A percentile compares a stretch with the other conserved stretches of the same genome.
Conservation (phyloP, 2,797 vertebrate species). For the Rhinatrema bivittatum region DNA sequence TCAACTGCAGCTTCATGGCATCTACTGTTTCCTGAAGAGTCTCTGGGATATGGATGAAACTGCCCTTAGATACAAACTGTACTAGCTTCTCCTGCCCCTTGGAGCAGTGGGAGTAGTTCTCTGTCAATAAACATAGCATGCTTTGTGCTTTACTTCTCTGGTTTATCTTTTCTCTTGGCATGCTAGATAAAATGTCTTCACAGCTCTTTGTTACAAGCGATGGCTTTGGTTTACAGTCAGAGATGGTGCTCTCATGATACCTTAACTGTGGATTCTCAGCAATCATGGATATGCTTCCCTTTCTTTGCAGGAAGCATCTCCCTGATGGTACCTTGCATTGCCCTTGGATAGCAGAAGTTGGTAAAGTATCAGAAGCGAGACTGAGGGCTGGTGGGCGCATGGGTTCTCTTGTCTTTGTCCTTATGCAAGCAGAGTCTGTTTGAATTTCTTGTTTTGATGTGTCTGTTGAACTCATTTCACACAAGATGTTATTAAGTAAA, state of each 20-base stretch:
- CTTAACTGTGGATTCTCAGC: background rate
- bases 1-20: background rate
- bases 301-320: background rate
- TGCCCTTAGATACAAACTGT: constrained; percentile 4
- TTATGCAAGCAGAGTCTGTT: too few relatives aligned
- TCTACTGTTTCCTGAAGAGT: background rate
- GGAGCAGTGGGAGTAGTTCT: constrained; percentile 18
- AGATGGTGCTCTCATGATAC: fast-evolving
- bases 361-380: too few relatives aligned
- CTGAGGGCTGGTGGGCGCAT: too few relatives aligned
- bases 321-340: too few relatives aligned
- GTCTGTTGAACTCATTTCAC: too few relatives aligned
- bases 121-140: constrained; percentile 6
- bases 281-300: constrained; percentile 5
- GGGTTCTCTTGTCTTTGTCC: too few relatives aligned
- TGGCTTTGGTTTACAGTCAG: background rate
- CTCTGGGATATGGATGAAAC: background rate
- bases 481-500: too few relatives aligned
- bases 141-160: constrained; percentile 9
- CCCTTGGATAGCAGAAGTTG: too few relatives aligned
- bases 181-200: background rate
- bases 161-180: constrained; percentile 8
- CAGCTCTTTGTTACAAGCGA: background rate
- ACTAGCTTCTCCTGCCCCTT: constrained; percentile 3
- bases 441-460: too few relatives aligned